Conservation (phyloP, 2,113 vertebrate species). For the Lamprologus tigripictilis region DNA sequence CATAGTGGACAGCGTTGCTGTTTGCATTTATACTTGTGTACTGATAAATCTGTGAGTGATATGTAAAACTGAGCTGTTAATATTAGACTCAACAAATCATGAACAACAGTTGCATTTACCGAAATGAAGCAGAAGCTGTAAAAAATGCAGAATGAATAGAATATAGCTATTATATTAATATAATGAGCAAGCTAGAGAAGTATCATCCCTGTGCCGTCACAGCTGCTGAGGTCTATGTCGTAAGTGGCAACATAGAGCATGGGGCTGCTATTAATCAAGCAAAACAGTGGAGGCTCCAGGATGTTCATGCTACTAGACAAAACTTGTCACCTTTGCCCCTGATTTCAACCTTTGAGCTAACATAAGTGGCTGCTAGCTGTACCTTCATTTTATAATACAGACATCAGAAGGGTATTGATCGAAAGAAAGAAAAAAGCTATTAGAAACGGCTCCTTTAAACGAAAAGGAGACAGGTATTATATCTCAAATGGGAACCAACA, state of each 20-base stretch:
- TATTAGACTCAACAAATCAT: background rate
- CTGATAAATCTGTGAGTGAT: background rate
- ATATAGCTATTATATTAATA: background rate
- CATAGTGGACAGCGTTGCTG: background rate
- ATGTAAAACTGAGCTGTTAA: background rate
- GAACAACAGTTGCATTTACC: background rate
- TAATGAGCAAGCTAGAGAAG: background rate
- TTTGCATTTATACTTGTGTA: background rate
- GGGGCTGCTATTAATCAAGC: background rate
- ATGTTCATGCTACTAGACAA: background rate
- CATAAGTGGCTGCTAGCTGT: background rate
- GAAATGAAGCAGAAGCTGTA: background rate
- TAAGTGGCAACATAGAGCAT: background rate
- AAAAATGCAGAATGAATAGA: background rate
- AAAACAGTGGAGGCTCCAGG: background rate
- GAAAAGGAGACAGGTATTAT: background rate
- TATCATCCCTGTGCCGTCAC: background rate
- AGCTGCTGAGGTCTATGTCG: background rate
- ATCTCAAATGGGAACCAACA: background rate
- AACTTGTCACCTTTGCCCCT: background rate
- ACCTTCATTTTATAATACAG: background rate
- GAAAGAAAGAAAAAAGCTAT: background rate
- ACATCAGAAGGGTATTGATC: background rate
- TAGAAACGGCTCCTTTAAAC: background rate
- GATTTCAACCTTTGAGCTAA: background rate